Evolutionary conservation across 2,113 vertebrate genomes (phyloP).

Genomic region (Pelecanoides urinatrix): DNA sequence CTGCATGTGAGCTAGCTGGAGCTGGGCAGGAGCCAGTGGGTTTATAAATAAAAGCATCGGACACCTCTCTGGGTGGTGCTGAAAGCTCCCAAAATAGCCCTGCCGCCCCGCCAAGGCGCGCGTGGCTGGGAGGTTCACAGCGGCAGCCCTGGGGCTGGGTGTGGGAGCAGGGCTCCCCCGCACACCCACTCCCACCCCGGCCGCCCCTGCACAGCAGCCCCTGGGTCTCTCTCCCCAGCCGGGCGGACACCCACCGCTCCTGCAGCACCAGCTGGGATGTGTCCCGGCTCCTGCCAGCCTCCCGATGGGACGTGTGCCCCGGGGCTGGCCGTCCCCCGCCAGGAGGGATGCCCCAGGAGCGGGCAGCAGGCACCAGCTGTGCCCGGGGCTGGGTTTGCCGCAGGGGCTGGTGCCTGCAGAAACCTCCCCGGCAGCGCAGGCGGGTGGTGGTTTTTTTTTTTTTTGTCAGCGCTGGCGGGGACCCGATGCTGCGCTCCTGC

Average conservation of each 20-base stretch:
- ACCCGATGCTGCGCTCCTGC: neutral
- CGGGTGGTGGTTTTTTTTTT: too few relatives aligned
- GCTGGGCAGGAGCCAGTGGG: neutral
- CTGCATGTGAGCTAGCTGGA: neutral
- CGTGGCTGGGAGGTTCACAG: neutral
- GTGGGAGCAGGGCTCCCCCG: neutral
- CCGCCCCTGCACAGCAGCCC: neutral
- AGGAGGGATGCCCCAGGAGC: neutral
- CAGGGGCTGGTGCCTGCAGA: neutral
- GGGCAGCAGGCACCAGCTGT: neutral
- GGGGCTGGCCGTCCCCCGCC: fast-evolving
- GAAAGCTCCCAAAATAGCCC: constrained; percentile 15
- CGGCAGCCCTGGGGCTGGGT: neutral
- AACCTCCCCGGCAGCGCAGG: neutral
- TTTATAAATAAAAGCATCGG: constrained; percentile 42
- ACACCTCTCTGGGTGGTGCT: constrained; percentile 39
- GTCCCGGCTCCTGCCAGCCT: neutral
- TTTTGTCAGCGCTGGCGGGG: neutral
- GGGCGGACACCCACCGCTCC: neutral
- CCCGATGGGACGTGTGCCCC: fast-evolving
- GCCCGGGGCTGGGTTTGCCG: neutral
- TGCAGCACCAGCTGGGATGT: neutral
- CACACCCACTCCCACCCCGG: fast-evolving
- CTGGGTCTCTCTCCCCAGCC: neutral
- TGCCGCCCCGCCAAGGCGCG: neutral